Base-by-base conservation (phyloP, 2,888 invertebrate genomes). In the Protodeltote pygarga region DNA sequence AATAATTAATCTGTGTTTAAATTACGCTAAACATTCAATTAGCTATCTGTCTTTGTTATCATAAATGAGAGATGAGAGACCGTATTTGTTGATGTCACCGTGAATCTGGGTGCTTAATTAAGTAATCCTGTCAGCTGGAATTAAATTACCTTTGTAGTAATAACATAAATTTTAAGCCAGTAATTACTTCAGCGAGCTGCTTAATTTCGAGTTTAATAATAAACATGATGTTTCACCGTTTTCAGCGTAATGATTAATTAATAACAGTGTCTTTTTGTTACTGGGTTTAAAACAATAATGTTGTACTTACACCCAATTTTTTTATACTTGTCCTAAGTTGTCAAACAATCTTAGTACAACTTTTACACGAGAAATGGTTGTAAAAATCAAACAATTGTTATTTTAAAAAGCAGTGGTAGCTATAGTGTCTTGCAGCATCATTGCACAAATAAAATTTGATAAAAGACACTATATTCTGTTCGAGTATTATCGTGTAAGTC, bases 71-170 rank as follows among this genome's bases (percentile, higher is more conserved):
- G 34, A 34, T 16, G n/a, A n/a, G n/a, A n/a, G n/a, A n/a, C 17
- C 38, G 23, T 32, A 33, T 41, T 54, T 42, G 41, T 51, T 54
- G 39, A 58, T 47, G 54, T 45, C 49, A 47, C 38, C 47, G 46
- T 38, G 34, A 57, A 60, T 51, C 44, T 33, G 38, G 37, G 28
- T 42, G 23, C 28, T 45, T 67, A 65, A 66, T 68, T 60, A 54
- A 50, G 31, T 38, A 48, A 64, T 53, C 34, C 49, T 28, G 41
- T 39, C 47, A 40, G 51, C 50, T 51, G 38, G 68, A 54, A 68
- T 65, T 60, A 44, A 65, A 60, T 67, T 51, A 51, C 35, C 45
- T 57, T 54, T 45, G 53, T 49, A 57, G 41, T 54, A 57, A 52
- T 53, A 46, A 68, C 46, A 64, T 53, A 51, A 57, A 52, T 51